phyloP scores from a whole-genome alignment of 2,113 vertebrate species.

The Planiliza haematocheilus region DNA sequence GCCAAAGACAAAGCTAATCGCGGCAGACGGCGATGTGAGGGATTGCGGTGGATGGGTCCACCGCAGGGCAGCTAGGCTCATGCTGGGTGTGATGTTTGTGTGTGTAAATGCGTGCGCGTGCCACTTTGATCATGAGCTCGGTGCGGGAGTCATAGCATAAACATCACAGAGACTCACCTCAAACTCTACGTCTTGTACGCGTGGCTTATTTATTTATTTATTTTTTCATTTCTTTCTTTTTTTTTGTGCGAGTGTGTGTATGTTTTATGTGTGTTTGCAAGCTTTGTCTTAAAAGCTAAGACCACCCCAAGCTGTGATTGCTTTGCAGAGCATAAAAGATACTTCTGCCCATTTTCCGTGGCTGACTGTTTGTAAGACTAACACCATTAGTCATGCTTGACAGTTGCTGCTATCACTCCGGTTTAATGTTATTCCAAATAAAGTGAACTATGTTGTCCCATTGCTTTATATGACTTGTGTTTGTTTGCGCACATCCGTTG shows the following conservation, averaged over 20 bases:
- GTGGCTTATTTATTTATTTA: slow-evolving; percentile 18
- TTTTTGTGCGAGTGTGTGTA: neutral
- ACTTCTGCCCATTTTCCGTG: slow-evolving; percentile 45
- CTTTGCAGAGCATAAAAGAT: slow-evolving; percentile 38
- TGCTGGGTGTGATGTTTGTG: slow-evolving; percentile 71
- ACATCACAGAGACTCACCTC: slow-evolving; percentile 71
- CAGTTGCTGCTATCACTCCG: slow-evolving; percentile 30
- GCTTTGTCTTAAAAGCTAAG: slow-evolving; percentile 35
- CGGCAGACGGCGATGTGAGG: slow-evolving; percentile 72
- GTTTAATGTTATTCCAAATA: slow-evolving; percentile 54
- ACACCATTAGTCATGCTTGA: slow-evolving; percentile 51
- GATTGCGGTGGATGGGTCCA: slow-evolving; percentile 59
- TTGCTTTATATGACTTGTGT: slow-evolving; percentile 36
- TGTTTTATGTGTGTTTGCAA: slow-evolving; percentile 26
- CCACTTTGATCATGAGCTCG: slow-evolving; percentile 60
- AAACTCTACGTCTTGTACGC: slow-evolving; percentile 43
- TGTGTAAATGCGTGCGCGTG: slow-evolving; percentile 48
- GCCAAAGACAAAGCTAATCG: slow-evolving; percentile 76
- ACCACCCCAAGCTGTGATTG: slow-evolving; percentile 40
- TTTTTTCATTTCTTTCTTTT: neutral
- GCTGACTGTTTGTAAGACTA: slow-evolving; percentile 59
- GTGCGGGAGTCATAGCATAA: slow-evolving; percentile 67
- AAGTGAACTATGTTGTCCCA: slow-evolving; percentile 39
- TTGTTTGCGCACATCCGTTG: slow-evolving; percentile 22
- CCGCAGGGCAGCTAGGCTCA: slow-evolving; percentile 71